Base-by-base conservation (phyloP, 2,113 vertebrate genomes). In the Phainopepla nitens region DNA sequence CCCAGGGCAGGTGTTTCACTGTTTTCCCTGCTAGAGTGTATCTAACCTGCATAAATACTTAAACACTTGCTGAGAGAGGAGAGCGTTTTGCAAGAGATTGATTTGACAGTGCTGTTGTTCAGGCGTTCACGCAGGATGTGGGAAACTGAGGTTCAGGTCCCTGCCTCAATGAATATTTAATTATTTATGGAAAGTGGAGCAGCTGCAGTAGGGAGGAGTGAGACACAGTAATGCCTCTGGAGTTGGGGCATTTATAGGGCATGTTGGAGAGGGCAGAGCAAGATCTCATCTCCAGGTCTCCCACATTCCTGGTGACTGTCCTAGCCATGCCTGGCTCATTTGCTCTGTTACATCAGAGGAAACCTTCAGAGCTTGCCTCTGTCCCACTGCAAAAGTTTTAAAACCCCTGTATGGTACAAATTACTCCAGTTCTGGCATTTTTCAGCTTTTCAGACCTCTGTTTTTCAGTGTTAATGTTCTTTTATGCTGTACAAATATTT, bases 31-130 rank as follows among this genome's bases (percentile, higher is more conserved):
- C 49, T 64, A 16, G 20, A 65, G 33, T 7, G 0, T 72, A 42
- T 83, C 90, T 92, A 80, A 88, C 54, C 54, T 90, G 50, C 85
- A 95, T 94, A 95, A 96, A 97, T 96, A 91, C 71, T 96, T 97
- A 96, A 95, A 92, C 54, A 88, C 47, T 77, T 73, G 68, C 45
- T 90, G 65, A 94, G 88, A 94, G 81, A 91, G 61, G 6, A 89
- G 61, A 86, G 58, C 33, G 10, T 86, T 92, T 77, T 65, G 35
- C 79, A 57, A 23, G 71, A 95, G 90, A 95, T 80, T 92, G 88
- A 86, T 96, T 71, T 87, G 92, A 90, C 57, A 60, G 87, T 64
- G 82, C 69, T 76, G 78, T 25, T 76, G 70, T 54, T 95, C 71
- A 82, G 58, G 62, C 23, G 0, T 93, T 95, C 82, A 93, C 79